Conservation (phyloP, 2,888 invertebrate species). For the Gandaritis pyraliata region DNA sequence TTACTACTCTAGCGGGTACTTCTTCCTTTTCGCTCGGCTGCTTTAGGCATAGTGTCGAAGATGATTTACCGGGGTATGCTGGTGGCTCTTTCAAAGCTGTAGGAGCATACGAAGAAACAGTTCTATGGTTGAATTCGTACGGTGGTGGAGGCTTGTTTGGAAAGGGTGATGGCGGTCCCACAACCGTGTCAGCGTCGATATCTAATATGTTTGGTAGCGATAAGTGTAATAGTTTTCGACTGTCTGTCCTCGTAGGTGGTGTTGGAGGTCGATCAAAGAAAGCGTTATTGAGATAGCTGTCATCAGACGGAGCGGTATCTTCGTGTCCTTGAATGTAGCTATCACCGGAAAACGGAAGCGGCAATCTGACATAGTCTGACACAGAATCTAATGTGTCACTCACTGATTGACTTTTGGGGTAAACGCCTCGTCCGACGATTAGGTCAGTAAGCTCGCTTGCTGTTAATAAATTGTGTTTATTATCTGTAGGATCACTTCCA, state of each 20-base stretch:
- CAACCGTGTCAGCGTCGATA: conserved; percentile 56
- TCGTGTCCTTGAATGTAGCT: conserved; percentile 85
- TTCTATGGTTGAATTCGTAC: conserved; percentile 87
- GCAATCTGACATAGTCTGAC: conserved; percentile 94
- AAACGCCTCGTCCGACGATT: conserved; percentile 91
- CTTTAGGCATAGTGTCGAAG: conserved; percentile 52
- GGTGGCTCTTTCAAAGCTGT: conserved; percentile 85
- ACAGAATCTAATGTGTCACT: conserved; percentile 94
- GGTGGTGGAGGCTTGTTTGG: conserved; percentile 87
- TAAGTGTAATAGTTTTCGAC: conserved; percentile 76
- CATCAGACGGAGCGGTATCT: conserved; percentile 85
- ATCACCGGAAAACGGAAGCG: conserved; percentile 83
- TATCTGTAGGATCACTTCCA: conserved; percentile 94
- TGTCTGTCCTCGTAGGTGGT: conserved; percentile 88
- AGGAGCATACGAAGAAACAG: conserved; percentile 66
- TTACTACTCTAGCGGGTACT: conserved; percentile 90
- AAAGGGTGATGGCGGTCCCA: conserved; percentile 53
- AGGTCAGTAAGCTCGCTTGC: conserved; percentile 93
- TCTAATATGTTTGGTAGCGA: conserved; percentile 79
- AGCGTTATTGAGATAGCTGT: conserved; percentile 76
- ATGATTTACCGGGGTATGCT: conserved; percentile 84
- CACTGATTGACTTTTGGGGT: conserved; percentile 89
- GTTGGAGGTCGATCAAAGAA: conserved; percentile 86
- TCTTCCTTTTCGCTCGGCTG: conserved; percentile 83
- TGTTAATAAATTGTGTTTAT: conserved; percentile 89